Evolutionary conservation across 2,113 vertebrate species (phyloP), one percentile per base, ranked within the genome.

Genomic region (Xiphophorus hellerii): DNA sequence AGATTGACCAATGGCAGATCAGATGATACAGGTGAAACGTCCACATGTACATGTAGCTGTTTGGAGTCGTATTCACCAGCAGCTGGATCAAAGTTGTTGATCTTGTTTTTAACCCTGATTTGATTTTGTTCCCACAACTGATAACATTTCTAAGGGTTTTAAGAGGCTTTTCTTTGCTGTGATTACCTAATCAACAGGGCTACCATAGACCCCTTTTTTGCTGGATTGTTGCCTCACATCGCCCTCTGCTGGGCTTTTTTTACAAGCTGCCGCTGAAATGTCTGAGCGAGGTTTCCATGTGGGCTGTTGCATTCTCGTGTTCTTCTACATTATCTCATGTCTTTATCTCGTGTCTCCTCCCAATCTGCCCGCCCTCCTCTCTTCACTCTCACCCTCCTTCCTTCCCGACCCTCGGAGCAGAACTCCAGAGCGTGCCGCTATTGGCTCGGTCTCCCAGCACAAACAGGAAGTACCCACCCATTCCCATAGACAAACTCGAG

Each of bases 401-500:
- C 77, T 90, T 87, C 84, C 76, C 85, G 62, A 67, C 42, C 5
- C 17, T 48, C 37, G 54, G 61, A 42, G 4, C 94, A 99, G 98
- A 99, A 89, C 95, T 97, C 5, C 98, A 99, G 93, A 97, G 96
- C 17, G 97, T 99, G 91, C 98, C 98, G 0, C 94, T 99, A 91
- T 95, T 99, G 72, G 98, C 98, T 76, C 96, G 97, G 28, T 98
- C 97, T 3, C 97, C 98, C 87, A 99, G 97, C 94, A 99, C 98
- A 92, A 99, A 99, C 94, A 96, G 98, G 84, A 99, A 98, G 90
- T 99, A 99, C 84, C 97, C 98, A 0, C 97, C 98, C 0, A 94
- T 99, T 93, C 95, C 95, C 4, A 95, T 99, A 2, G 98, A 99
- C 85, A 98, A 98, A 87, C 95, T 99, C 58, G 98, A 99, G 89